phyloP scores from a whole-genome alignment of 2,888 invertebrate genomes.

The Tethea ocularis region DNA sequence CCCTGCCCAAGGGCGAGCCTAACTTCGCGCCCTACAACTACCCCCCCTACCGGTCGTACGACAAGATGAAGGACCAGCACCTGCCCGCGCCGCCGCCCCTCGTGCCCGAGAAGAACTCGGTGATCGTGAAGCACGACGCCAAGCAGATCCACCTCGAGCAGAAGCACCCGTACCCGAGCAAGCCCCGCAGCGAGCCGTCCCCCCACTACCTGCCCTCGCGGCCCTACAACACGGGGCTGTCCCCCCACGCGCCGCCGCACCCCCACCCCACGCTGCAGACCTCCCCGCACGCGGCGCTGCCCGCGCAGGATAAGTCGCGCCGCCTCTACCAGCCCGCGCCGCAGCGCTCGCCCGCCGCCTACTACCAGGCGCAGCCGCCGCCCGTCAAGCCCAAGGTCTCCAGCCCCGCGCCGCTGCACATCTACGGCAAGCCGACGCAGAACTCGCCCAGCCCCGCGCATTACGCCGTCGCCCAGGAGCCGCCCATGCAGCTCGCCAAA shows the following conservation, averaged over 20 bases:
- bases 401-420: constrained; percentile 90
- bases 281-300: constrained; percentile 62
- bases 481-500: constrained; percentile 84
- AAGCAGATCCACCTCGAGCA: constrained; percentile 85
- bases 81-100: constrained; percentile 87
- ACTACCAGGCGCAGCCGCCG: constrained; percentile 72
- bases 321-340: constrained; percentile 66
- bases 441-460: constrained; percentile 78
- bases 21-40: constrained; percentile 88
- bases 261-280: constrained; percentile 76
- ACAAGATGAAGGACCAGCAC: constrained; percentile 85
- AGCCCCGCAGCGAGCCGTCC: constrained; percentile 81
- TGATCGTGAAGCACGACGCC: constrained; percentile 91
- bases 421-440: constrained; percentile 86
- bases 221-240: constrained; percentile 76
- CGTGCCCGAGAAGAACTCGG: constrained; percentile 89
- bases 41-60: constrained; percentile 84
- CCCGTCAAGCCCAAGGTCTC: constrained; percentile 87
- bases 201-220: constrained; percentile 82
- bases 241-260: constrained; percentile 82
- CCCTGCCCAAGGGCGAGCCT: constrained; percentile 86
- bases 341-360: constrained; percentile 64
- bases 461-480: constrained; percentile 69
- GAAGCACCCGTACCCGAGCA: constrained; percentile 84
- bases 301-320: constrained; percentile 59